Percentiles rank a stretch among this genome's conserved stretches.
phyloP scores from a whole-genome alignment of 1,140 invertebrate genomes.

The Bombus consobrinus region DNA sequence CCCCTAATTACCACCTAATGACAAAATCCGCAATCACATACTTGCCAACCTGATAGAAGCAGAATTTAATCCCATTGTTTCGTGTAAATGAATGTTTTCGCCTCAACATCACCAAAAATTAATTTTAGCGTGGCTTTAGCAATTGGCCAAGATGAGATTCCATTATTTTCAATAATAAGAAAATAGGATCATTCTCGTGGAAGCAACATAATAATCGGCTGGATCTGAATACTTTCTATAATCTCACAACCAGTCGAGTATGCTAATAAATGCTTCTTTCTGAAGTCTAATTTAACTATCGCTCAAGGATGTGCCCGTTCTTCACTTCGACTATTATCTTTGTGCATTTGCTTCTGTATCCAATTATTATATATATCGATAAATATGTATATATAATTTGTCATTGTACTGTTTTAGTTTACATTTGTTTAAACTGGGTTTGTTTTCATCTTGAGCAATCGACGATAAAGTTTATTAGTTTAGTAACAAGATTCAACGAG shows the following conservation, averaged over 20 bases:
- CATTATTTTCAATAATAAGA: background rate
- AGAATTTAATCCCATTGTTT: no score
- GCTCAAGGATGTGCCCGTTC: background rate
- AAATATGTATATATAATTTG: background rate
- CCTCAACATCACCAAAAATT: background rate
- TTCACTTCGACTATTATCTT: background rate
- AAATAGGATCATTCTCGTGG: conserved; percentile 13
- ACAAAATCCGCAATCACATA: no score
- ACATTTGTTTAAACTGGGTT: background rate
- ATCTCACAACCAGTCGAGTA: conserved; percentile 54
- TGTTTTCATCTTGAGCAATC: background rate
- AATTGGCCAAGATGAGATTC: background rate
- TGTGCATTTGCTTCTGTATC: background rate
- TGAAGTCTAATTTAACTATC: conserved; percentile 52
- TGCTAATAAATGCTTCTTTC: conserved; percentile 62
- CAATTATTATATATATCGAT: no score
- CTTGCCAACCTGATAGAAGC: no score
- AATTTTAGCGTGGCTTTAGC: background rate
- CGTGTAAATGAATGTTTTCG: no score
- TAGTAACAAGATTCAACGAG: conserved; percentile 12
- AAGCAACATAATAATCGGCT: conserved; percentile 39
- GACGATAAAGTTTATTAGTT: background rate
- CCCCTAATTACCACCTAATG: no score
- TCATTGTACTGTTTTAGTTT: background rate
- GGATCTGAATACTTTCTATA: conserved; percentile 53